phyloP scores from a whole-genome alignment of 92 coral and sea anemone genomes.

The Porites cylindrica region DNA sequence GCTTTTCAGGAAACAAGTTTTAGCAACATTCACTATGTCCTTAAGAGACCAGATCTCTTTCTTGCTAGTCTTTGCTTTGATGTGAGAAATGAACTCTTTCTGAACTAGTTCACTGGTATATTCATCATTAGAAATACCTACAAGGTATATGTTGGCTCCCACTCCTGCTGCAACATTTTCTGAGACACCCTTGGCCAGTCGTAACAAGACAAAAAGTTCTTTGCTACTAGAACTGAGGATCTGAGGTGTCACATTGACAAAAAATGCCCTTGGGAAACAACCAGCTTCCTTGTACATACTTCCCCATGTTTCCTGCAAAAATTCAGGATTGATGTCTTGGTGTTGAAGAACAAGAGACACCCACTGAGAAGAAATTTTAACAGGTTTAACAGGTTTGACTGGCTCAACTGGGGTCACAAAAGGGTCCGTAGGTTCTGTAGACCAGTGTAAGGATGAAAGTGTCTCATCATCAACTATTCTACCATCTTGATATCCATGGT shows the following conservation, averaged over 20 bases:
- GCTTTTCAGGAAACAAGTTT: neutral
- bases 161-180: neutral
- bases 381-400: neutral
- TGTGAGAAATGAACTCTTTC: constrained; percentile 26
- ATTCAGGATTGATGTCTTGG: constrained; percentile 35
- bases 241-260: constrained; percentile 38
- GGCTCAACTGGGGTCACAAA: neutral
- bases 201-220: constrained; percentile 28
- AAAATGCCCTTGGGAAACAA: constrained; percentile 64
- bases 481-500: neutral
- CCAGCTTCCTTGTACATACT: constrained; percentile 59
- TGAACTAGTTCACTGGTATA: neutral
- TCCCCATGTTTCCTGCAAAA: constrained; percentile 61
- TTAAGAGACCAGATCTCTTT: constrained; percentile 15
- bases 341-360: constrained; percentile 9
- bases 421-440: neutral
- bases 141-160: constrained; percentile 15
- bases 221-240: neutral
- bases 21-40: constrained; percentile 52
- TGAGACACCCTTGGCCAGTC: neutral
- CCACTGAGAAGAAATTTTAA: neutral
- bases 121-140: constrained; percentile 4
- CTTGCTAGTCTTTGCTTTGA: constrained; percentile 2
- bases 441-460: neutral
- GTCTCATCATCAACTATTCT: neutral